These are phyloP conservation scores for Dicranocentrus wangi DNA, from an alignment of 2,888 invertebrate species.

Conservation along the genomic window DNA sequence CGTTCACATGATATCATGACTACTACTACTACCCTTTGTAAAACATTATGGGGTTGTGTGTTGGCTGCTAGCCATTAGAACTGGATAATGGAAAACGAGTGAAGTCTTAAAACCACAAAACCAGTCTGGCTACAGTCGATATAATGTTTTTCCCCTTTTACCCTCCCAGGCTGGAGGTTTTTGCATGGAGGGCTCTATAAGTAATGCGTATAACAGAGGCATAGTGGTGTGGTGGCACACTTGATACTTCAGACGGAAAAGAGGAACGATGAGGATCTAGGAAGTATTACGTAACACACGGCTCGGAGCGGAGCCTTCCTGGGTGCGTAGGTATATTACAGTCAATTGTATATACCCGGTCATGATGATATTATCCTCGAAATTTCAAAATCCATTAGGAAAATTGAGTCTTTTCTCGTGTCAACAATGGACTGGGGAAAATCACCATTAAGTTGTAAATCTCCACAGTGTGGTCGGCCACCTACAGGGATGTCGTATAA, in stretches of 20 bases:
- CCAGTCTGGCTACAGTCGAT: slow-evolving; percentile 36
- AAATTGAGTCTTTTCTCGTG: slow-evolving; percentile 72
- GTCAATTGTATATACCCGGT: too few relatives aligned
- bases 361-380: slow-evolving; percentile 61
- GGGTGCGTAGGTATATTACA: too few relatives aligned
- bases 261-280: slow-evolving; percentile 26
- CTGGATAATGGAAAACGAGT: background rate
- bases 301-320: too few relatives aligned
- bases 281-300: slow-evolving; percentile 41
- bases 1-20: slow-evolving; percentile 6
- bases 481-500: too few relatives aligned
- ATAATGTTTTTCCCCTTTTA: slow-evolving; percentile 49
- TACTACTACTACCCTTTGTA: too few relatives aligned
- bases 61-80: slow-evolving; percentile 22
- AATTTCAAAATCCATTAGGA: slow-evolving; percentile 73
- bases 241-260: background rate
- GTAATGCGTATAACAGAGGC: too few relatives aligned
- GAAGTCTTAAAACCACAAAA: slow-evolving; percentile 42
- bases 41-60: background rate
- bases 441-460: slow-evolving; percentile 33
- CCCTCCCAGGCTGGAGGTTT: too few relatives aligned
- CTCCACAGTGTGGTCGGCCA: background rate
- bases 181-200: too few relatives aligned
- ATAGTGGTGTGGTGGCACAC: background rate
- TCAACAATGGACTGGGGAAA: slow-evolving; percentile 41